phyloP scores from a whole-genome alignment of 2,113 vertebrate genomes.

The Cebidichthys violaceus region DNA sequence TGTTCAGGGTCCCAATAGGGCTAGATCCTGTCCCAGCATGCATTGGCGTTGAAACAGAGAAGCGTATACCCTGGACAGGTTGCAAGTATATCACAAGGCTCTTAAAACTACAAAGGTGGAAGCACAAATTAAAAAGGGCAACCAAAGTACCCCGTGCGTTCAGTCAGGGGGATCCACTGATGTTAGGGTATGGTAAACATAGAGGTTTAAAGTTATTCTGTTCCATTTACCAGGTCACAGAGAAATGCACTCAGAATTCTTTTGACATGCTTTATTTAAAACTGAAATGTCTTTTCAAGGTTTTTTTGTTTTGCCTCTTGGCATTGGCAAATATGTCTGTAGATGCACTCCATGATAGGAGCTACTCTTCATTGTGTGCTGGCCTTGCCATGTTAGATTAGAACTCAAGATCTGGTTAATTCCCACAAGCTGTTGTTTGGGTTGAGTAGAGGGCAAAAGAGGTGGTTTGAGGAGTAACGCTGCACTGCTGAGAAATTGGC shows the following conservation, averaged over 20 bases:
- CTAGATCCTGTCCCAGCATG: constrained; percentile 22
- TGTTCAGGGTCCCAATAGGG: constrained; percentile 31
- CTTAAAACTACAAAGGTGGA: constrained; percentile 28
- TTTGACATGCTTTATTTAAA: constrained; percentile 28
- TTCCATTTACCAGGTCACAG: neutral
- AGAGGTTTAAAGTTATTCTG: neutral
- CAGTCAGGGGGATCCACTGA: neutral
- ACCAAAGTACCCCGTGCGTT: neutral
- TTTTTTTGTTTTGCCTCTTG: constrained; percentile 31
- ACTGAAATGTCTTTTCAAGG: constrained; percentile 13
- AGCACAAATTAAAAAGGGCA: neutral
- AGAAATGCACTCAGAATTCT: neutral
- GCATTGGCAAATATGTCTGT: constrained; percentile 37
- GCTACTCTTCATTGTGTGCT: constrained; percentile 49
- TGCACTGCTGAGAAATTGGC: constrained; percentile 16
- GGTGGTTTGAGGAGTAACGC: constrained; percentile 31
- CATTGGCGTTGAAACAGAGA: neutral
- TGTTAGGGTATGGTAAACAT: neutral
- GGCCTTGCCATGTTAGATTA: constrained; percentile 64
- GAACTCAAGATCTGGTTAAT: constrained; percentile 37
- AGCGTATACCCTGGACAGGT: neutral
- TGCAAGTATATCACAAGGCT: neutral
- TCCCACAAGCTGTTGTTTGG: constrained; percentile 41
- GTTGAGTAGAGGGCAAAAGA: constrained; percentile 34
- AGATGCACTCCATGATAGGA: constrained; percentile 37